phyloP scores from a whole-genome alignment of 1,140 invertebrate genomes.

The Drosophila micromelanica region DNA sequence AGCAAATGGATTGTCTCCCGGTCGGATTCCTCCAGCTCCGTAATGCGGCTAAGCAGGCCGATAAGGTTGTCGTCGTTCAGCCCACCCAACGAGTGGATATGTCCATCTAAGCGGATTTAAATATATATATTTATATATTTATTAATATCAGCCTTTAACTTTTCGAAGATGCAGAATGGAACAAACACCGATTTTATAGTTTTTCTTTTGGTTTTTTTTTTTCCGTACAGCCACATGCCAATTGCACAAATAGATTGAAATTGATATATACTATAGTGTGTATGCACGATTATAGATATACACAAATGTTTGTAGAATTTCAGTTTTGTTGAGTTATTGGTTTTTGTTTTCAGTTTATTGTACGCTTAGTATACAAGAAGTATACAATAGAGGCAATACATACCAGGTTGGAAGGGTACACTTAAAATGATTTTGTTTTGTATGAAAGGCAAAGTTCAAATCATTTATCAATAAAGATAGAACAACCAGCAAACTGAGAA shows the following conservation, averaged over 20 bases:
- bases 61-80: slow-evolving; percentile 89
- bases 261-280: slow-evolving; percentile 37
- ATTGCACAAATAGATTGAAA: slow-evolving; percentile 77
- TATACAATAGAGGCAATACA: slow-evolving; percentile 72
- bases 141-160: slow-evolving; percentile 6
- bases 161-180: slow-evolving; percentile 1
- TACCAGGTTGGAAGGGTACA: slow-evolving; percentile 79
- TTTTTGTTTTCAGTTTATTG: slow-evolving; percentile 10
- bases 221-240: slow-evolving; percentile 74
- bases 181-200: slow-evolving; percentile 53
- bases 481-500: neutral
- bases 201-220: slow-evolving; percentile 31
- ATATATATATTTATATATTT: too few relatives aligned
- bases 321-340: slow-evolving; percentile 11
- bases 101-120: slow-evolving; percentile 87
- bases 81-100: slow-evolving; percentile 90
- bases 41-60: slow-evolving; percentile 90
- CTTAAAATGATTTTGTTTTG: slow-evolving; percentile 68
- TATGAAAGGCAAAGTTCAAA: slow-evolving; percentile 55
- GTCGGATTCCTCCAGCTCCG: slow-evolving; percentile 97
- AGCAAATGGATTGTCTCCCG: slow-evolving; percentile 97
- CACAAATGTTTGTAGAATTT: slow-evolving; percentile 51
- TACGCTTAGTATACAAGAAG: slow-evolving; percentile 41
- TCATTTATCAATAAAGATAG: slow-evolving; percentile 32
- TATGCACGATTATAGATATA: slow-evolving; percentile 60